These are phyloP conservation scores for Columba livia DNA, from an alignment of 2,113 vertebrate species.

Conservation along the genomic window DNA sequence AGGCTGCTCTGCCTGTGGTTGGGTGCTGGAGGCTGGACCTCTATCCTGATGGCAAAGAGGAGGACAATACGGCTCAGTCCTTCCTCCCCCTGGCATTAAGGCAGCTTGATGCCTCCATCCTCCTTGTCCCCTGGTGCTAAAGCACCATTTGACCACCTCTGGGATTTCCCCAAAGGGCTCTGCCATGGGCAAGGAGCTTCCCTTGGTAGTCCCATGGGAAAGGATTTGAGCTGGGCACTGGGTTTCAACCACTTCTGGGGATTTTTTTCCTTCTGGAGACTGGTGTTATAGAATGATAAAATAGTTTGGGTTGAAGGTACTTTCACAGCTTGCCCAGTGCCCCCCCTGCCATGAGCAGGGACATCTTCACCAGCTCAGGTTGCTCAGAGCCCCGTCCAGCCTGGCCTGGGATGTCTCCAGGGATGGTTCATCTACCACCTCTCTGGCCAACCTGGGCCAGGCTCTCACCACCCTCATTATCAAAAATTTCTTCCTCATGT, in stretches of 20 bases:
- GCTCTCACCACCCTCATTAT: too few relatives aligned
- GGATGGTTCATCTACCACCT: too few relatives aligned
- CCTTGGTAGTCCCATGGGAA: neutral
- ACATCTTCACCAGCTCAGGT: too few relatives aligned
- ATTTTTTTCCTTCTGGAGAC: neutral
- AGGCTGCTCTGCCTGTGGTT: fast-evolving
- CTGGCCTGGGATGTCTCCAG: too few relatives aligned
- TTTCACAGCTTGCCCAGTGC: too few relatives aligned
- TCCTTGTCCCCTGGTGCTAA: neutral
- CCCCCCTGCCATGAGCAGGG: too few relatives aligned
- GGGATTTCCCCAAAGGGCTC: neutral
- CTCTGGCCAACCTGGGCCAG: too few relatives aligned
- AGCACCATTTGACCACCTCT: fast-evolving
- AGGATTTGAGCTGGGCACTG: neutral
- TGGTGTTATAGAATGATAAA: too few relatives aligned
- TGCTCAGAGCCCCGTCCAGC: too few relatives aligned
- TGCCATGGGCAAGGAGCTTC: neutral
- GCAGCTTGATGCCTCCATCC: neutral
- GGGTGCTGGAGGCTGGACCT: neutral
- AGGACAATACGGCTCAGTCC: neutral
- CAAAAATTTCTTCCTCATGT: too few relatives aligned
- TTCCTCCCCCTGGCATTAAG: neutral
- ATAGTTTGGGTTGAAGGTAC: too few relatives aligned
- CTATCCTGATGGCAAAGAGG: neutral
- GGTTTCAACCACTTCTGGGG: neutral